Base-by-base conservation (phyloP, 92 coral and sea anemone species). In the Zoanthus solanderi region DNA sequence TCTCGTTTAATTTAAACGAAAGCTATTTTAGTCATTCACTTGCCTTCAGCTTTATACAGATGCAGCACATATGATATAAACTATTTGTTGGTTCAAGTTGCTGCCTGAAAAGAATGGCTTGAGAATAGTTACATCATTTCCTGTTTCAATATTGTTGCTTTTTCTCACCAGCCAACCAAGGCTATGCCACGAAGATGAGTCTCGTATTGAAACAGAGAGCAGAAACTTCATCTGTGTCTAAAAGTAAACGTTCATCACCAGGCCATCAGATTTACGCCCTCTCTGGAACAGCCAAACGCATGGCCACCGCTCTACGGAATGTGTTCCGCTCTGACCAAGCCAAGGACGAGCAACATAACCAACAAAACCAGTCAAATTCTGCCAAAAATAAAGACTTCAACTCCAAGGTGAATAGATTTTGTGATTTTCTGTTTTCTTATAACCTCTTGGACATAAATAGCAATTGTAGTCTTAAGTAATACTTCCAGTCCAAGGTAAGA, bases 221-320 rank as follows among this genome's bases (percentile, higher is more conserved):
- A 16, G 96, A 89, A 17, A n/a, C 92, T 4, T 76, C 91, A 13
- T 54, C 86, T 58, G 76, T 90, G 3, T 89, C 91, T 71, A 95
- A 93, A 71, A 87, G 98, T 79, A 95, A 95, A 84, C 96, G 98
- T 0, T 57, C 78, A 14, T 93, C 98, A 15, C 95, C 95, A 0
- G 91, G 93, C 13, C 91, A 94, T 72, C 97, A 92, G 83, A 93
- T 91, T 54, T 87, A 92, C 88, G 84, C 94, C 13, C 87, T 94
- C 30, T 90, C 93, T 6, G 96, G 96, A 30, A 92, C 88, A 9
- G 98, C 98, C 2, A 95, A 93, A 79, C 88, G 92, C 75, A 86
- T 95, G 85, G 96, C 98, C 12, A 87, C 98, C 52, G 98, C 98
- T 4, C 90, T 95, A 7, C 89, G 93, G 61, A 95, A 91, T 90